Conservation (phyloP, 2,113 vertebrate genomes). For the Tachycineta bicolor region DNA sequence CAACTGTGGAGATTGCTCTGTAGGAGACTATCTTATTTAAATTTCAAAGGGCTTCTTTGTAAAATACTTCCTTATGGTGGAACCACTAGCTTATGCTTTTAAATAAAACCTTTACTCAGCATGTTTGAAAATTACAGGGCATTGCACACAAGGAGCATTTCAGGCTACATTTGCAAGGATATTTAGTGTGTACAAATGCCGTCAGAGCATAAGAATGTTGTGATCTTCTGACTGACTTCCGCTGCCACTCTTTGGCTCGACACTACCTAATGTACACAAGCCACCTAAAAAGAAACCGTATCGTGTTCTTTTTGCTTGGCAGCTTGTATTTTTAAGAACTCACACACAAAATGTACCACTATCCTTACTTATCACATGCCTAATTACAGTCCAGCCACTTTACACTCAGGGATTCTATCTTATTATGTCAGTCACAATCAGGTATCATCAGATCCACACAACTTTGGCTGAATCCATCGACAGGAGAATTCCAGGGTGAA, state of each 20-base stretch:
- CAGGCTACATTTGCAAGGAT: slow-evolving; percentile 18
- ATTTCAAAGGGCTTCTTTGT: slow-evolving; percentile 49
- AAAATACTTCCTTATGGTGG: slow-evolving; percentile 40
- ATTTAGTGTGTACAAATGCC: neutral
- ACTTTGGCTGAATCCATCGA: neutral
- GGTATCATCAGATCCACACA: neutral
- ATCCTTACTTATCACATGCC: neutral
- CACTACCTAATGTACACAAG: neutral
- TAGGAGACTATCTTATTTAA: slow-evolving; percentile 7
- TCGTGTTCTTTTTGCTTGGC: neutral
- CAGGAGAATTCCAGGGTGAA: neutral
- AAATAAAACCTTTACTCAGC: slow-evolving; percentile 51
- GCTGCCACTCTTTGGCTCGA: neutral
- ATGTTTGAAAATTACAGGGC: slow-evolving; percentile 54
- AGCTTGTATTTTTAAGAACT: neutral
- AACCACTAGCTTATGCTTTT: slow-evolving; percentile 14
- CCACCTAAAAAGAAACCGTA: neutral
- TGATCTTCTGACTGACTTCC: neutral
- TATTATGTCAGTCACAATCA: neutral
- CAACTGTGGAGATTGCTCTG: neutral
- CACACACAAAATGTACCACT: neutral
- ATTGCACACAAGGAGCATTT: slow-evolving; percentile 29
- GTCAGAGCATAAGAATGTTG: neutral
- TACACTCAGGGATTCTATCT: neutral
- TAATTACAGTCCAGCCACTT: neutral